Evolutionary conservation across 2,797 vertebrate species (phyloP).

Genomic region (Chiloscyllium punctatum): DNA sequence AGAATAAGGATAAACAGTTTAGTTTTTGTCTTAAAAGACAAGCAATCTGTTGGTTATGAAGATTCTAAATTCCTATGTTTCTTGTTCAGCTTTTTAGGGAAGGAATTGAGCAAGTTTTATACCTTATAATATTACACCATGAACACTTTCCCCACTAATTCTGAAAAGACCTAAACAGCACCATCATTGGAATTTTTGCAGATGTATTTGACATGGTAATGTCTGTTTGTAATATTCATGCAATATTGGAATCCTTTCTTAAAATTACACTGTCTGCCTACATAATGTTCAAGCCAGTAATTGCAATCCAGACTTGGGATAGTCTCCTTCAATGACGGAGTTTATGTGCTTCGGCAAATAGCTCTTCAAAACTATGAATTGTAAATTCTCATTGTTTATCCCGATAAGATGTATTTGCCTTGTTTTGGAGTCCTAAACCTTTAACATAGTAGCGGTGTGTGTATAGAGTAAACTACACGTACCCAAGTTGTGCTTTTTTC

Average conservation of each 20-base stretch:
- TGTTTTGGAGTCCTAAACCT: background rate
- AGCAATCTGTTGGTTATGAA: background rate
- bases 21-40: background rate
- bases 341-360: background rate
- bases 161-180: background rate
- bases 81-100: background rate
- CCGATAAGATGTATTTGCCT: background rate
- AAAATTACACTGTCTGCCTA: background rate
- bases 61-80: background rate
- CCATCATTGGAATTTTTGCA: constrained; percentile 6
- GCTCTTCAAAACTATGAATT: no score
- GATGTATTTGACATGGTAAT: background rate
- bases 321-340: background rate
- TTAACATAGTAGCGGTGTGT: background rate
- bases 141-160: background rate
- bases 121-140: background rate
- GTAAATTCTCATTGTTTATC: no score
- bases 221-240: background rate
- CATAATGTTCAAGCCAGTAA: background rate
- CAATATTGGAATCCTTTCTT: background rate
- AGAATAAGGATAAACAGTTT: background rate
- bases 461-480: background rate
- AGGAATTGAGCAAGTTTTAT: background rate
- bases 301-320: background rate
- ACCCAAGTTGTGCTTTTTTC: background rate